phyloP scores from a whole-genome alignment of 2,888 invertebrate genomes.

The Cabera pusaria region DNA sequence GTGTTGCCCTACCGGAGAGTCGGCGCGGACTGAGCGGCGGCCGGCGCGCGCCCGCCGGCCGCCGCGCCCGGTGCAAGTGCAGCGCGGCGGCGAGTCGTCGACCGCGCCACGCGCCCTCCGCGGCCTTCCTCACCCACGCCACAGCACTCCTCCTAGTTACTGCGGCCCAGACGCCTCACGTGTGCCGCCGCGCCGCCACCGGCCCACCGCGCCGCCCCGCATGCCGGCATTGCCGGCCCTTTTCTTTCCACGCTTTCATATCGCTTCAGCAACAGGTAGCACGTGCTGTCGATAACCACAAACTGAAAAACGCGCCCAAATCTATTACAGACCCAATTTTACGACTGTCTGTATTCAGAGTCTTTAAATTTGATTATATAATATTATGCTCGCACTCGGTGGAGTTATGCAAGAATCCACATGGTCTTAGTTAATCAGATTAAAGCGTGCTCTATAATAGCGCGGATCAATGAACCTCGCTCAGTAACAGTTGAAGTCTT shows the following conservation, averaged over 20 bases:
- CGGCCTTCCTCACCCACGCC: constrained; percentile 48
- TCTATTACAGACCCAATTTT: neutral
- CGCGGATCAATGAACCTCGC: constrained; percentile 63
- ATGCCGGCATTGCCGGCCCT: constrained; percentile 1
- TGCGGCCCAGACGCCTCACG: constrained; percentile 5
- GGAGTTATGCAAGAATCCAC: constrained; percentile 22
- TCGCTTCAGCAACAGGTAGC: constrained; percentile 19
- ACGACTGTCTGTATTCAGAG: too few species aligned
- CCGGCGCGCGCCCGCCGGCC: constrained; percentile 32
- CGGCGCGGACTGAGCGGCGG: constrained; percentile 61
- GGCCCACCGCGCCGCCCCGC: neutral
- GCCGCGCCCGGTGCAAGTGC: constrained; percentile 41
- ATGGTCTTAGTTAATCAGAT: constrained; percentile 41
- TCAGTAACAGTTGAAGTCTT: constrained; percentile 74
- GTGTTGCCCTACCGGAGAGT: constrained; percentile 62
- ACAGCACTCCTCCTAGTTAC: constrained; percentile 16
- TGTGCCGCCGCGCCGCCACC: neutral
- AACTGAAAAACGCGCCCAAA: neutral
- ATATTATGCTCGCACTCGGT: constrained; percentile 1
- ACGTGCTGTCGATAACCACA: constrained; percentile 5
- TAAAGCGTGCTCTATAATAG: constrained; percentile 47
- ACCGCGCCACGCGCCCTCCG: constrained; percentile 46
- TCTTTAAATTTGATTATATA: too few species aligned
- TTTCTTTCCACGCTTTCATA: constrained; percentile 13
- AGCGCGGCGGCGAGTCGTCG: constrained; percentile 51